phyloP scores from a whole-genome alignment of 2,888 invertebrate species.

The Caenorhabditis sp. region DNA sequence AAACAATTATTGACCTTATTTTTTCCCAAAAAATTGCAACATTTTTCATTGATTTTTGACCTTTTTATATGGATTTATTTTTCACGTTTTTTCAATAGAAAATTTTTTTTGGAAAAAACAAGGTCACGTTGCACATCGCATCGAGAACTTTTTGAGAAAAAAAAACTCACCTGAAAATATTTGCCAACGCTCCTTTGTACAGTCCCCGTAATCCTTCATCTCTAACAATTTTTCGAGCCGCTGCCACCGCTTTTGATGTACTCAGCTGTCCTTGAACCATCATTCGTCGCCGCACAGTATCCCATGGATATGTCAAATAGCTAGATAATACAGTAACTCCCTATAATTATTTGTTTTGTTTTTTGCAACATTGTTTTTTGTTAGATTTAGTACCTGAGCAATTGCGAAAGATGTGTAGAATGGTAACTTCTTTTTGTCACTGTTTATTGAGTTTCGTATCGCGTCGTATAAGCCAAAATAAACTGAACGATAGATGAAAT shows the following conservation, averaged over 20 bases:
- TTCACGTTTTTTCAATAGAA: too few relatives aligned
- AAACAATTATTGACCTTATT: too few relatives aligned
- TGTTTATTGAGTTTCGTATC: slow-evolving; percentile 80
- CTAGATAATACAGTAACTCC: slow-evolving; percentile 50
- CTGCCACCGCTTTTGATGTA: slow-evolving; percentile 40
- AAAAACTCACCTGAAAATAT: slow-evolving; percentile 45
- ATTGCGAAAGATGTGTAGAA: slow-evolving; percentile 88
- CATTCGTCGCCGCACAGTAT: slow-evolving; percentile 93
- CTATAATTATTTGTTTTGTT: slow-evolving; percentile 21
- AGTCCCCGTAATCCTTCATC: slow-evolving; percentile 51
- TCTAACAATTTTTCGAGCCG: slow-evolving; percentile 42
- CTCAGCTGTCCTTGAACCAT: slow-evolving; percentile 87
- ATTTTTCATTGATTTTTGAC: too few relatives aligned
- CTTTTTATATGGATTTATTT: too few relatives aligned
- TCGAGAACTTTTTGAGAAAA: not conserved
- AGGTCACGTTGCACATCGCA: too few relatives aligned
- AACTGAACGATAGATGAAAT: slow-evolving; percentile 87
- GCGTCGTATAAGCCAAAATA: slow-evolving; percentile 96
- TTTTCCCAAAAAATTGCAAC: too few relatives aligned
- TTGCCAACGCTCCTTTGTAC: slow-evolving; percentile 53
- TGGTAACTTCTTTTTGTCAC: slow-evolving; percentile 81
- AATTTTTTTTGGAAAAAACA: too few relatives aligned
- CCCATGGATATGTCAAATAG: slow-evolving; percentile 86
- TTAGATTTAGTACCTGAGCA: slow-evolving; percentile 8
- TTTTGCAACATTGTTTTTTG: not conserved